A percentile compares a stretch with the other conserved stretches of the same genome.
phyloP scores from a whole-genome alignment of 2,113 vertebrate genomes.

The Elachura formosa region DNA sequence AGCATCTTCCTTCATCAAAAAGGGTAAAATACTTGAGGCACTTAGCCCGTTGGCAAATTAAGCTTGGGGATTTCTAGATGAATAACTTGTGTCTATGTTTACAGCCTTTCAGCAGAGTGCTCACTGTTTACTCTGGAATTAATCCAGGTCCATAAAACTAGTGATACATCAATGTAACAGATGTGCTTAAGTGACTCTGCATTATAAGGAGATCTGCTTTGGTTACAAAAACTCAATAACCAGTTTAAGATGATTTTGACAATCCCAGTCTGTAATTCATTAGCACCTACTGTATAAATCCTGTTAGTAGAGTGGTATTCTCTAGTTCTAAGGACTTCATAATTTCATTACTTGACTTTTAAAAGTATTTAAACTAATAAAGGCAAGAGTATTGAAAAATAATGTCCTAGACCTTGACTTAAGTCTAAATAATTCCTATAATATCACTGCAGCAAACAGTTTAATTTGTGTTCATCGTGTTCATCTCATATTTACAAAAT shows the following conservation, averaged over 20 bases:
- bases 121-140: slow-evolving; percentile 67
- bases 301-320: neutral
- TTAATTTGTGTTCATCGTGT: neutral
- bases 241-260: neutral
- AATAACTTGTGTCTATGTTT: slow-evolving; percentile 1
- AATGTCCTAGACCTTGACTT: neutral
- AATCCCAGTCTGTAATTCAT: neutral
- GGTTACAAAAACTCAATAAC: neutral
- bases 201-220: neutral
- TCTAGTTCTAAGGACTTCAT: neutral
- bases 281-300: neutral
- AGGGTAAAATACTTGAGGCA: neutral
- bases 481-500: neutral
- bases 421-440: neutral
- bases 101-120: slow-evolving; percentile 40
- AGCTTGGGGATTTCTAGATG: neutral
- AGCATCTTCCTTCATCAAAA: neutral
- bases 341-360: neutral
- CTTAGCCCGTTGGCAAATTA: neutral
- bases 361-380: neutral
- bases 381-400: neutral
- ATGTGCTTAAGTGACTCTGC: slow-evolving; percentile 17
- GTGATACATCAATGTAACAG: slow-evolving; percentile 34
- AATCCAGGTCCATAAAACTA: slow-evolving; percentile 63
- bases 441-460: neutral